Evolutionary conservation across 2,797 vertebrate species (phyloP).

Genomic region (Cynodonichthys magdalenae): DNA sequence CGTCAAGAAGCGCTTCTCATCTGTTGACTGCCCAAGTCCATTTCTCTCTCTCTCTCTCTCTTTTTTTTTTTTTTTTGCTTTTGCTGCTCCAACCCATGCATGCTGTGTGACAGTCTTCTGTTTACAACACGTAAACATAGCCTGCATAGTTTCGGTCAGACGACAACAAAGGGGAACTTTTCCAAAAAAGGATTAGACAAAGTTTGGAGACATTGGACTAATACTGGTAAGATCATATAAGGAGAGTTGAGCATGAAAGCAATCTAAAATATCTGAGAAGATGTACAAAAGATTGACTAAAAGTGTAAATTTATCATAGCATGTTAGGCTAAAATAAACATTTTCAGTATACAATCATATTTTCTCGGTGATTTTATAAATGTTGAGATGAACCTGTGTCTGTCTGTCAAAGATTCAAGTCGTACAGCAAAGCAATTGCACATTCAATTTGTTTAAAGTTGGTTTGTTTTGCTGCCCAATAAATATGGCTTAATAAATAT

Average conservation of each 20-base stretch:
- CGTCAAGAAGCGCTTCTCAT: slow-evolving; percentile 3
- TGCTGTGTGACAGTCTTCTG: slow-evolving; percentile 31
- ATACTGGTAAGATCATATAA: slow-evolving; percentile 40
- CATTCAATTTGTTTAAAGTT: background rate
- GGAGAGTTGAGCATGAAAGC: slow-evolving; percentile 2
- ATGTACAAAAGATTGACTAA: too few relatives aligned
- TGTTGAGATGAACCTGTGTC: background rate
- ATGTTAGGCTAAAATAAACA: background rate
- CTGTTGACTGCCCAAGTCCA: background rate
- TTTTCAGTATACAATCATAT: too few relatives aligned
- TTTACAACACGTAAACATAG: slow-evolving; percentile 56
- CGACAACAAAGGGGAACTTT: slow-evolving; percentile 36
- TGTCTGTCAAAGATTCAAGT: background rate
- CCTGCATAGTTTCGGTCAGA: slow-evolving; percentile 45
- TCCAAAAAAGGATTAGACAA: slow-evolving; percentile 59
- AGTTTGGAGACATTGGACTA: slow-evolving; percentile 30
- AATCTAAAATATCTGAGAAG: too few relatives aligned
- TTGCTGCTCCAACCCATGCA: background rate
- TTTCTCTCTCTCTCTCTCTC: background rate
- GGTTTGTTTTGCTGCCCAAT: background rate
- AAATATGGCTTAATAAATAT: background rate
- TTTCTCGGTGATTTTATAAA: background rate
- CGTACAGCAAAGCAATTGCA: fast-evolving
- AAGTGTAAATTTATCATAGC: background rate
- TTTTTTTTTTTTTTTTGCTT: background rate